phyloP scores from a whole-genome alignment of 2,113 vertebrate genomes.

The Fulmarus glacialis region DNA sequence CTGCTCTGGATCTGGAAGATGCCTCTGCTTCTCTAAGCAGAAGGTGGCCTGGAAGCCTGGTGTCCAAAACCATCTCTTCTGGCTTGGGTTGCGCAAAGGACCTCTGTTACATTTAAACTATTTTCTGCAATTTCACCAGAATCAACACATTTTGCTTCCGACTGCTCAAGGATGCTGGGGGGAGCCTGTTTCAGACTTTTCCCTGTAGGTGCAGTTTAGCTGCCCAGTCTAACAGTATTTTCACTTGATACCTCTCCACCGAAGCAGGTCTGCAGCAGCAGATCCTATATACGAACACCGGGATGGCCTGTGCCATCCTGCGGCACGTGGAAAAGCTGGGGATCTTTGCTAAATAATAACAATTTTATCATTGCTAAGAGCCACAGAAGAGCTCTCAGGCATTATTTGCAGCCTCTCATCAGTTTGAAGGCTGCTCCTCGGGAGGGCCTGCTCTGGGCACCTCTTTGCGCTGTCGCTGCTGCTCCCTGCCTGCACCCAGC shows the following conservation, averaged over 20 bases:
- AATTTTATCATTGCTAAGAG: background rate
- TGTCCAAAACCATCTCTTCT: background rate
- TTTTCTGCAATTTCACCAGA: background rate
- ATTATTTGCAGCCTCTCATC: background rate
- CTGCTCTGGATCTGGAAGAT: background rate
- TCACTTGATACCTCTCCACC: background rate
- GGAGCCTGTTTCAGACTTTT: background rate
- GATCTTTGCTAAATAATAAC: background rate
- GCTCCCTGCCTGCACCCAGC: background rate
- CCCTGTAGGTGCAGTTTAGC: background rate
- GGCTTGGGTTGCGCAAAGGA: background rate
- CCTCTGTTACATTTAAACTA: background rate
- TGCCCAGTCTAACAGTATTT: background rate
- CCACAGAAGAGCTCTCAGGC: background rate
- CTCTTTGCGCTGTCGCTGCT: background rate
- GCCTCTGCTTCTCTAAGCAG: background rate
- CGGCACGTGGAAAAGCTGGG: background rate
- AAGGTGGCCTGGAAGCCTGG: background rate
- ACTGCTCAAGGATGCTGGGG: background rate
- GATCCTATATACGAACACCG: rapidly evolving
- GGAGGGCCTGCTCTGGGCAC: background rate
- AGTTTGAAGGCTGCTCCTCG: background rate
- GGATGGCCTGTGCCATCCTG: background rate
- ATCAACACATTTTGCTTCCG: background rate
- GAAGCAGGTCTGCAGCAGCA: background rate